A percentile compares a stretch with the other conserved stretches of the same genome.
These are phyloP conservation scores for Chrysolina haemoptera DNA, from an alignment of 2,888 invertebrate genomes.

Conservation along the genomic window DNA sequence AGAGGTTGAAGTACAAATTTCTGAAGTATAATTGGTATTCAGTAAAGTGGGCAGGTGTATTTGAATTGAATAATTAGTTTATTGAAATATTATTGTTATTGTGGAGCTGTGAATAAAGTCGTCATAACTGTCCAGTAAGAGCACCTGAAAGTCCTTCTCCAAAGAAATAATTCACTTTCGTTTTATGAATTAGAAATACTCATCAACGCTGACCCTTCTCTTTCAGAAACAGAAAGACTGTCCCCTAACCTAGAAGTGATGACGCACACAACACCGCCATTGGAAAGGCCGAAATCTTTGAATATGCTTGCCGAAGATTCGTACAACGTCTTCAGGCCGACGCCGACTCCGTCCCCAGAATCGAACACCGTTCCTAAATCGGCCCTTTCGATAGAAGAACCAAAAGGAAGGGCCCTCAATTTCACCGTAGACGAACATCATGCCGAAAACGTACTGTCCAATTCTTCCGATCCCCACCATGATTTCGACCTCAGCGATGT, in stretches of 20 bases:
- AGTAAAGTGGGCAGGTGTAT: too few relatives aligned
- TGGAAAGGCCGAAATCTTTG: slow-evolving; percentile 57
- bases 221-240: slow-evolving; percentile 40
- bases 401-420: slow-evolving; percentile 65
- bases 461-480: slow-evolving; percentile 42
- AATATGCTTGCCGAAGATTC: slow-evolving; percentile 64
- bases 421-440: slow-evolving; percentile 61
- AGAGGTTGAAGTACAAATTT: too few relatives aligned
- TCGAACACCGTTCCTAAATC: slow-evolving; percentile 26
- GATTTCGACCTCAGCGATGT: slow-evolving; percentile 82
- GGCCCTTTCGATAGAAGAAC: slow-evolving; percentile 50
- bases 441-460: slow-evolving; percentile 59
- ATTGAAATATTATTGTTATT: too few relatives aligned
- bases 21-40: too few relatives aligned
- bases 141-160: neutral
- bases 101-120: too few relatives aligned
- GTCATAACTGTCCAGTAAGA: too few relatives aligned
- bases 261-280: slow-evolving; percentile 58
- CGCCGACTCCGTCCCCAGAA: slow-evolving; percentile 44
- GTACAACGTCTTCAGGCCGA: slow-evolving; percentile 52
- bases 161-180: too few relatives aligned
- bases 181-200: too few relatives aligned
- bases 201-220: neutral
- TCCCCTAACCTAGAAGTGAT: slow-evolving; percentile 52
- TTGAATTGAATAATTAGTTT: too few relatives aligned